Base-by-base conservation (phyloP, 2,113 vertebrate species). In the Lathamus discolor region DNA sequence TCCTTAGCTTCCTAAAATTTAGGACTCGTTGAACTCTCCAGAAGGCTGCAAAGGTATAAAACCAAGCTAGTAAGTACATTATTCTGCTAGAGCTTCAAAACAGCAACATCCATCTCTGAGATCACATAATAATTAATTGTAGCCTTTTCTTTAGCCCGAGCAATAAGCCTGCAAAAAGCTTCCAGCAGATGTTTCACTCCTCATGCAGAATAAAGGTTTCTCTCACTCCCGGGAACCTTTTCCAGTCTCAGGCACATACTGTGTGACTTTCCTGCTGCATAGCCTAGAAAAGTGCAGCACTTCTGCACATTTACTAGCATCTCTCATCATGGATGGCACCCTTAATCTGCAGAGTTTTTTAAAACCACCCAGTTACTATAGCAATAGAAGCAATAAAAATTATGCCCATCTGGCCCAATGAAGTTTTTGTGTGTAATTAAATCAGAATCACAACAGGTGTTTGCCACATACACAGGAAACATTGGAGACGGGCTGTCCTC, bases 361-460 rank as follows among this genome's bases (percentile, higher is more conserved):
- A 86, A 89, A 95, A 61, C 9, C 61, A 77, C 3, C 4, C 49
- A 69, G 83, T 90, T 92, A 84, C 93, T 85, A 88, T 43, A 67
- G 91, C 41, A 95, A 90, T 57, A 63, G 59, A 72, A 79, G 39
- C 51, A 93, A 83, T 90, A 89, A 96, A 91, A 94, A 83, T 69
- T 52, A 88, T 28, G 51, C 52, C 90, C 80, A 95, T 89, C 77
- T 91, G 96, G 52, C 48, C 88, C 70, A 83, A 83, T 35, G 17
- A 88, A 80, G 62, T 68, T 95, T 90, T 64, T 88, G 13, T 86
- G 55, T 86, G 43, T 63, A 91, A 93, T 83, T 91, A 95, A 88
- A 85, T 85, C 43, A 85, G 67, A 88, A 83, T 69, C 64, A 78
- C 43, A 96, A 77, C 67, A 90, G 70, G 82, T 93, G 29, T 69